Evolutionary conservation across 2,113 vertebrate species (phyloP).

Genomic region (Pavo muticus): DNA sequence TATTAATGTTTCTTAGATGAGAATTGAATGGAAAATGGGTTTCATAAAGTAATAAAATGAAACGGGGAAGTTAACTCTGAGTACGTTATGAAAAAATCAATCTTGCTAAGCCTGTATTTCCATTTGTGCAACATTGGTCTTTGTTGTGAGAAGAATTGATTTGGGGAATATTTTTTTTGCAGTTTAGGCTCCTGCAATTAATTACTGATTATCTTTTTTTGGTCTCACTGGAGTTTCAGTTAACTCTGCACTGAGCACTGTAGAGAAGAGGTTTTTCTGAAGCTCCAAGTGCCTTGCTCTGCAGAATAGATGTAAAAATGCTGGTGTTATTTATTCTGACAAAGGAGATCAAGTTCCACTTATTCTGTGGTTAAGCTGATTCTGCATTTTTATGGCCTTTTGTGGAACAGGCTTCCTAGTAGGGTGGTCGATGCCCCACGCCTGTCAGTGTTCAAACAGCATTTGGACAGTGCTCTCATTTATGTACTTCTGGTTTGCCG

Average conservation of each 20-base stretch:
- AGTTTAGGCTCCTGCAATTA: not conserved
- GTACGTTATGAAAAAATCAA: constrained; percentile 11
- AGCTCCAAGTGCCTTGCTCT: not conserved
- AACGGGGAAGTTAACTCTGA: not conserved
- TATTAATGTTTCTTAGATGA: constrained; percentile 15
- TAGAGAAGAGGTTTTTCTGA: not conserved
- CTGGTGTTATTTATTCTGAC: not conserved
- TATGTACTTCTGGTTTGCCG: not conserved
- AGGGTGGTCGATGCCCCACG: not conserved
- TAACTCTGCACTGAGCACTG: not conserved
- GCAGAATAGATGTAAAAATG: not conserved
- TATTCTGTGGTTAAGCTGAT: not conserved
- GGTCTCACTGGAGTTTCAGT: not conserved
- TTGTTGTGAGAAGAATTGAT: constrained; percentile 28
- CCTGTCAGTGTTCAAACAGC: not conserved
- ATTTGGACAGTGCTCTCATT: not conserved
- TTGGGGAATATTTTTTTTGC: not conserved
- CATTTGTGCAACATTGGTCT: not conserved
- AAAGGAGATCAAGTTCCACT: not conserved
- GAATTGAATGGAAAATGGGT: constrained; percentile 7
- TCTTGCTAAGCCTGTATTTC: not conserved
- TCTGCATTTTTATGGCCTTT: not conserved
- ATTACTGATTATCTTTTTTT: not conserved
- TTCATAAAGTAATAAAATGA: constrained; percentile 31
- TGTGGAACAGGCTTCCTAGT: not conserved